phyloP scores from a whole-genome alignment of 2,113 vertebrate genomes.

The Sylvicapra grimmia region DNA sequence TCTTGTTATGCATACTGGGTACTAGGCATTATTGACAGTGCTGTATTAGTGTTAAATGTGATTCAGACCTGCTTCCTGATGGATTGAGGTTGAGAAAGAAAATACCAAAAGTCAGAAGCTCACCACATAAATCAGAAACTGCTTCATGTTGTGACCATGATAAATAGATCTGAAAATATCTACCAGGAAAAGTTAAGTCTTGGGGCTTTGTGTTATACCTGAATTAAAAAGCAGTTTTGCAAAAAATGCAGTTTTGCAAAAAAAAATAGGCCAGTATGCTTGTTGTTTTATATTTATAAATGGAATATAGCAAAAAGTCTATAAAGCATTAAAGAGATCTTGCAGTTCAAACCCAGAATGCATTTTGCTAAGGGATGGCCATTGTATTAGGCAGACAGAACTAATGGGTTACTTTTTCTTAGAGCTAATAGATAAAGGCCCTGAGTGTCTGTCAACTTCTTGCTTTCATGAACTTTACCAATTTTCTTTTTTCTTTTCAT shows the following conservation, averaged over 20 bases:
- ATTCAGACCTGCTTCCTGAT: slow-evolving; percentile 53
- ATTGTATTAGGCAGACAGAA: neutral
- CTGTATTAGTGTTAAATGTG: slow-evolving; percentile 48
- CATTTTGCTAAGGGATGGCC: neutral
- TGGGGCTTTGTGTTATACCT: slow-evolving; percentile 35
- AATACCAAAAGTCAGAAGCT: slow-evolving; percentile 68
- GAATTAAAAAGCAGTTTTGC: slow-evolving; percentile 71
- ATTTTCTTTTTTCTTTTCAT: slow-evolving; percentile 10
- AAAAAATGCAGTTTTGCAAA: slow-evolving; percentile 44
- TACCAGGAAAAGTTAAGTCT: slow-evolving; percentile 65
- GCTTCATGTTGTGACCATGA: slow-evolving; percentile 71
- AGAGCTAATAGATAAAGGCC: rapidly evolving
- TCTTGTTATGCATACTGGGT: neutral
- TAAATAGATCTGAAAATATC: slow-evolving; percentile 73
- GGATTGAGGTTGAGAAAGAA: slow-evolving; percentile 66
- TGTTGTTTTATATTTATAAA: slow-evolving; percentile 28
- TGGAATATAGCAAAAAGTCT: neutral
- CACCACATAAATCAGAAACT: slow-evolving; percentile 74
- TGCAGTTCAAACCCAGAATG: neutral
- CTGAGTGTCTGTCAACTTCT: neutral
- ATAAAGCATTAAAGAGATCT: neutral
- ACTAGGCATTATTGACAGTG: slow-evolving; percentile 20
- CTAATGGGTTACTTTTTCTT: neutral
- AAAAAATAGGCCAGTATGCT: neutral
- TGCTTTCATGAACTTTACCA: neutral